Base-by-base conservation (phyloP, 2,888 invertebrate genomes). In the Drosophila algonquin region DNA sequence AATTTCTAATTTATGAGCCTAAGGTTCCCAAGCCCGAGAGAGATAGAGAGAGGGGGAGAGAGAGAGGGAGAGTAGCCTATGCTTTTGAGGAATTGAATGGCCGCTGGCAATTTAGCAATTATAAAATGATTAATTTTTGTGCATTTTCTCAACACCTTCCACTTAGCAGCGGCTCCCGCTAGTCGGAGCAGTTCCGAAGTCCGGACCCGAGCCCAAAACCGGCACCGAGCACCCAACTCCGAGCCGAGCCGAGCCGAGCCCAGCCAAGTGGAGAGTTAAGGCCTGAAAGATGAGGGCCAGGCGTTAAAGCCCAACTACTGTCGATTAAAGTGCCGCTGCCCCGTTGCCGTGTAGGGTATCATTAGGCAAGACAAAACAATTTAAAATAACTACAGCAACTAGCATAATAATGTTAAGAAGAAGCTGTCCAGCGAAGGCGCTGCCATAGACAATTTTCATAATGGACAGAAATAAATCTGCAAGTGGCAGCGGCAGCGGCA, bases 41-140 rank as follows among this genome's bases (percentile, higher is more conserved):
- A 1, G 12, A 24, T 16, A 9, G 32, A 3, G n/a, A n/a, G 12
- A 21, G 7, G 1, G 12, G 2, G 12, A 24, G 27, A 9, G 32
- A 3, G n/a, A n/a, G 12, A 14, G 7, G 1, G 12, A 44, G 44
- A n/a, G n/a, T 2, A 21, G 5, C 2, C 10, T 21, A 18, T 12
- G 44, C 46, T 14, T 47, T 59, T 30, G 63, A 24, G 61, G 50
- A 53, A 69, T 69, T 62, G 48, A 70, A 71, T 65, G 35, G 61
- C 76, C 62, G 47, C 53, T 64, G 74, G 76, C 89, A 90, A 88
- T 90, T 89, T 90, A 81, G 88, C 88, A 90, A 90, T 90, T 90
- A 90, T 87, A 83, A 80, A 84, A 86, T 86, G 90, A 90, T 89
- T 89, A 87, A 90, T 90, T 77, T 79, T 81, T 76, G 87, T 77